Evolutionary conservation across 1,140 invertebrate species (phyloP).

Genomic region (Anoplophora glabripennis): DNA sequence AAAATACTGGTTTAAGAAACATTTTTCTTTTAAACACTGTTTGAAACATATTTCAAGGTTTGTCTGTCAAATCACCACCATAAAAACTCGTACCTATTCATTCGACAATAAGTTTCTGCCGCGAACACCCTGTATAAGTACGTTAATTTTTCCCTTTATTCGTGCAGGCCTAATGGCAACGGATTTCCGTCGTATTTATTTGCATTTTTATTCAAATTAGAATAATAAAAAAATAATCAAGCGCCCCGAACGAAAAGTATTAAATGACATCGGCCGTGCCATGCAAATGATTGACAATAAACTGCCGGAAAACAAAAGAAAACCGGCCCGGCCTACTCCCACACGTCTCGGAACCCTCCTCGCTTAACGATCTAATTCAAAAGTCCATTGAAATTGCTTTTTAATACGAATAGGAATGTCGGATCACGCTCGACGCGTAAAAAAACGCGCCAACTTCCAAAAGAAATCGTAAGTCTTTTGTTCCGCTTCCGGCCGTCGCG

Average conservation of each 20-base stretch:
- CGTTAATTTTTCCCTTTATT: too few species aligned
- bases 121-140: too few species aligned
- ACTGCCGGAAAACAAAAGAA: slow-evolving; percentile 13
- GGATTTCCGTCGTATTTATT: slow-evolving; percentile 13
- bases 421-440: slow-evolving; percentile 14
- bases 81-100: too few species aligned
- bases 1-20: too few species aligned
- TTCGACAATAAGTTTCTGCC: too few species aligned
- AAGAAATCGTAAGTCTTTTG: slow-evolving; percentile 11
- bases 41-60: too few species aligned
- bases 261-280: slow-evolving; percentile 10
- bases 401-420: slow-evolving; percentile 12
- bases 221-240: background rate
- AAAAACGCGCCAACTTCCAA: slow-evolving; percentile 14
- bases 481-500: background rate
- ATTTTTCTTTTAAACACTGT: too few species aligned
- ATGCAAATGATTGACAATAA: slow-evolving; percentile 16
- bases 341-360: background rate
- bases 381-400: slow-evolving; percentile 14
- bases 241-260: slow-evolving; percentile 9
- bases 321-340: slow-evolving; percentile 1
- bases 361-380: slow-evolving; percentile 2
- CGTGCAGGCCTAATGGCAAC: background rate
- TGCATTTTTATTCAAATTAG: slow-evolving; percentile 11
- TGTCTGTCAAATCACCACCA: too few species aligned